Percentiles rank a stretch among this genome's conserved stretches.
Conservation (phyloP, 2,113 vertebrate species). For the Bagarius yarrelli region DNA sequence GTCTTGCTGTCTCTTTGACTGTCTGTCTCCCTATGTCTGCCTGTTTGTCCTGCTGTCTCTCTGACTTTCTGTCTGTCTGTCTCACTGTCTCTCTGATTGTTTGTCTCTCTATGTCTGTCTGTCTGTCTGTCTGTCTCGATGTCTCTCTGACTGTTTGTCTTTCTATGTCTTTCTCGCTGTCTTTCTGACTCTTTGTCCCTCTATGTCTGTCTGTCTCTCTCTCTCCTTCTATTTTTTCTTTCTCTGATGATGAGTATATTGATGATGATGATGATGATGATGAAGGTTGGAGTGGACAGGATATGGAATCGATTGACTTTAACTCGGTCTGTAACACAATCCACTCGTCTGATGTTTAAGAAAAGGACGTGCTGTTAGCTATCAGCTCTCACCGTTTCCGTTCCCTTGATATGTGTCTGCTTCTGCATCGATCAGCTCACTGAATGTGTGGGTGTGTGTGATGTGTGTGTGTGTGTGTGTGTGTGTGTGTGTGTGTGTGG, state of each 20-base stretch:
- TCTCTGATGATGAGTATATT: conserved; percentile 14
- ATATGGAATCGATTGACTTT: background rate
- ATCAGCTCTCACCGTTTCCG: background rate
- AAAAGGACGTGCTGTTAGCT: conserved; percentile 1
- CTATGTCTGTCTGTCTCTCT: too few relatives aligned
- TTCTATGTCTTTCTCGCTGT: too few relatives aligned
- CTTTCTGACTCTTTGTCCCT: too few relatives aligned
- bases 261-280: background rate
- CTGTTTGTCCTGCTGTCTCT: conserved; percentile 43
- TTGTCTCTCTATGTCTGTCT: too few relatives aligned
- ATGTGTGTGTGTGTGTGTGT: conserved; percentile 29
- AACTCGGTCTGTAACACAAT: background rate
- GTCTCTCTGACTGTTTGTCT: too few relatives aligned
- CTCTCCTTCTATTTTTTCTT: too few relatives aligned
- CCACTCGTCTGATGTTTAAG: conserved; percentile 2
- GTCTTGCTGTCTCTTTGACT: conserved; percentile 27
- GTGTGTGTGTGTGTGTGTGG: background rate
- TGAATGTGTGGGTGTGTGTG: background rate
- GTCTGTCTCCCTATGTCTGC: background rate
- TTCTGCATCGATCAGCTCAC: background rate
- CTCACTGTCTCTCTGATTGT: too few relatives aligned
- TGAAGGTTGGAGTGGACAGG: background rate
- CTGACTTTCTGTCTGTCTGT: too few relatives aligned
- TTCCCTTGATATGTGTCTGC: too few relatives aligned
- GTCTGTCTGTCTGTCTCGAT: too few relatives aligned